Evolutionary conservation across 2,113 vertebrate species (phyloP).

Genomic region (Mungos mungo): DNA sequence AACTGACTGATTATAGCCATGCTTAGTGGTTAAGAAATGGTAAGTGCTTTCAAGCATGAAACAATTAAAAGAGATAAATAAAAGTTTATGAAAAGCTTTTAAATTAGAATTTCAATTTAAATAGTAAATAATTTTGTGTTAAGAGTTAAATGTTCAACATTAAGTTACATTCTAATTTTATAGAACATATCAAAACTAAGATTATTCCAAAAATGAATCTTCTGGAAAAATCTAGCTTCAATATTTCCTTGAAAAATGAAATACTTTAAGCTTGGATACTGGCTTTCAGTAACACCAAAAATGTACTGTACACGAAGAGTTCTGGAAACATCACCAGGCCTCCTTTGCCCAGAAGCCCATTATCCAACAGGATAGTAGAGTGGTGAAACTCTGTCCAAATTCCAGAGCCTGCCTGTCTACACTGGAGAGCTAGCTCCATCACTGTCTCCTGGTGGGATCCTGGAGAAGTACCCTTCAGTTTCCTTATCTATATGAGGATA

Average conservation of each 20-base stretch:
- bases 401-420: background rate
- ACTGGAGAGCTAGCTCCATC: background rate
- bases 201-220: background rate
- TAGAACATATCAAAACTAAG: background rate
- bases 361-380: background rate
- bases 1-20: background rate
- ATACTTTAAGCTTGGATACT: background rate
- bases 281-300: background rate
- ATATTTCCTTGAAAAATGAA: constrained; percentile 40
- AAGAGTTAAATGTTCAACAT: background rate
- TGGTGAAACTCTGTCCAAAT: accelerated
- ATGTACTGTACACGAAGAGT: background rate
- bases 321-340: background rate
- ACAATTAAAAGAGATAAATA: background rate
- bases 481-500: background rate
- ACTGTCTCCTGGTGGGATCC: background rate
- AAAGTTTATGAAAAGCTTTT: background rate
- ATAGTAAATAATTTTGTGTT: background rate
- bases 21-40: background rate
- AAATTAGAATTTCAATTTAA: constrained; percentile 10
- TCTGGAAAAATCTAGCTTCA: background rate
- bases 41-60: background rate
- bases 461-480: background rate
- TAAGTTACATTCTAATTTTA: constrained; percentile 32
- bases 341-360: background rate